Base-by-base conservation (phyloP, 37 sponge, comb jelly and placozoan species). In the Oopsacas minuta region DNA sequence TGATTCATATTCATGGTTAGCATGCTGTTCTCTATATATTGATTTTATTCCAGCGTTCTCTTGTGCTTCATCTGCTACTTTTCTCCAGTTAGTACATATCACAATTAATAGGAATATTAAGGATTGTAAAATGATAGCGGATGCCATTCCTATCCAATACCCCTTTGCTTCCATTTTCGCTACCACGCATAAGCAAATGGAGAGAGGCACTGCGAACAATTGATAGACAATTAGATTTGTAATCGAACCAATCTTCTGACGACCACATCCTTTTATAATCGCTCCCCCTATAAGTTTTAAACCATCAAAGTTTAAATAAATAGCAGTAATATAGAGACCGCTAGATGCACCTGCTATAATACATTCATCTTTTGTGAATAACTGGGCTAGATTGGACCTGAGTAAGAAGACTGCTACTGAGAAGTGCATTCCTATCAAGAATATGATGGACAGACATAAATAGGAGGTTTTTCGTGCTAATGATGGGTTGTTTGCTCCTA, bases 401-500 rank as follows among this genome's bases (percentile, higher is more conserved):
- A 42, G 49, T 42, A 42, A 15, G 15, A 42, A 42, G 8, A 42
- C 49, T 42, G 12, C 49, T 17, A 42, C 49, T 8, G 49, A 42
- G 15, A 42, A 42, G 49, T 42, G 49, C 49, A 42, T 42, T 42
- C 49, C 49, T 17, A 42, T 42, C 15, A 42, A 17, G 49, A 42
- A 42, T 42, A 42, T 42, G 8, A 42, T 42, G 15, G 15, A 42
- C 12, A 42, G 49, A 42, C 12, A 42, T 42, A 42, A 42, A 42
- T 42, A 42, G 8, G 49, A 42, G 15, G 15, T 15, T 42, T 42
- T 42, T 15, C 49, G 49, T 42, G 49, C 49, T 42, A 42, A 42
- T 15, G 49, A 42, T 17, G 49, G 49, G 15, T 42, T 42, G 49
- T 42, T 42, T 42, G 52, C 85, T 30, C 85, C 85, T 12, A 85